Evolutionary conservation across 2,797 vertebrate species (phyloP).

Genomic region (Rallus crepitans): DNA sequence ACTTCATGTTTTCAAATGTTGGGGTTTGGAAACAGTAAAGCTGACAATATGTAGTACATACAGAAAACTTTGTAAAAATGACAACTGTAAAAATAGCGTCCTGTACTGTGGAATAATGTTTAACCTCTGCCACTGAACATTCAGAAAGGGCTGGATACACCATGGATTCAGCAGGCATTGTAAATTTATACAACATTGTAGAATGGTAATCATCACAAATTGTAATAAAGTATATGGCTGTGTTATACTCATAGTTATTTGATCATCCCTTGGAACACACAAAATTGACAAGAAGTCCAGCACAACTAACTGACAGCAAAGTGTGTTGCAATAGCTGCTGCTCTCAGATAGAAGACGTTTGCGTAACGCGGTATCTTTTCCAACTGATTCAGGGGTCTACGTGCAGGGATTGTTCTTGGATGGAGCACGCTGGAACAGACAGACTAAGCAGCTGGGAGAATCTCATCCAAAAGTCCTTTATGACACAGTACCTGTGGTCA

Average conservation of each 20-base stretch:
- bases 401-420: conserved; percentile 88
- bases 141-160: neutral
- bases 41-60: neutral
- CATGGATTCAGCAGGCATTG: neutral
- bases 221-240: neutral
- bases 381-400: conserved; percentile 83
- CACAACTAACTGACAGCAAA: neutral
- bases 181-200: neutral
- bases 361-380: neutral
- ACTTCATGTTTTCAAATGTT: neutral
- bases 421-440: conserved; percentile 89
- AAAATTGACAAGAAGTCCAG: neutral
- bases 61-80: neutral
- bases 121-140: no score
- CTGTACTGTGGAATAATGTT: neutral
- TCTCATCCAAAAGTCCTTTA: conserved; percentile 90
- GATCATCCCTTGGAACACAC: neutral
- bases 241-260: neutral
- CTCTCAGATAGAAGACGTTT: neutral
- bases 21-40: neutral
- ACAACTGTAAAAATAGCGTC: neutral
- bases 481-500: conserved; percentile 88
- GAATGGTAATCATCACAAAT: neutral
- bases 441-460: conserved; percentile 85
- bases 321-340: neutral